phyloP scores from a whole-genome alignment of 1,140 invertebrate genomes.

The Nymphalis io region DNA sequence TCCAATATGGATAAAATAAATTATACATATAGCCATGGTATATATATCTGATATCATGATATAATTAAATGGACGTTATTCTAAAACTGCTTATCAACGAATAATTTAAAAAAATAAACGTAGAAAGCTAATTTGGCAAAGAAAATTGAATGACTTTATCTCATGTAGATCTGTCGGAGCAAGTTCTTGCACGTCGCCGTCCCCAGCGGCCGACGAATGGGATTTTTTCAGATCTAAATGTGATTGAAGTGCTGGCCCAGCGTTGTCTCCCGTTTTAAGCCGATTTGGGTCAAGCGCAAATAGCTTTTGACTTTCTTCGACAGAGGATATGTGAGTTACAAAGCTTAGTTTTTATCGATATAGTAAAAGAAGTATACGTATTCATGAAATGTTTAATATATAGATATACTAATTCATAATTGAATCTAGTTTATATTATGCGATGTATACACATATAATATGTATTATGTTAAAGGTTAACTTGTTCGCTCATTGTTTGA shows the following conservation, averaged over 20 bases:
- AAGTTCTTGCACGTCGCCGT: constrained; percentile 21
- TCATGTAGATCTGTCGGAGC: constrained; percentile 25
- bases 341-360: not conserved
- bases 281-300: constrained; percentile 25
- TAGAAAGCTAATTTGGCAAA: constrained; percentile 25
- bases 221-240: constrained; percentile 29
- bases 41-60: no score
- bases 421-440: no score
- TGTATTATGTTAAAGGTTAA: no score
- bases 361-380: no score
- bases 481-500: no score
- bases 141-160: constrained; percentile 32
- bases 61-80: not conserved
- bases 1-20: no score
- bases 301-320: constrained; percentile 4
- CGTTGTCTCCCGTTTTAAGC: constrained; percentile 21
- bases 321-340: not conserved
- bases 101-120: not conserved
- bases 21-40: no score
- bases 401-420: no score
- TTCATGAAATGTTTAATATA: no score
- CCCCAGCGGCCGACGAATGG: constrained; percentile 25
- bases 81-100: not conserved
- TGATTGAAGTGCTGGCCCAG: constrained; percentile 33
- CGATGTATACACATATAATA: no score